Evolutionary conservation across 2,797 vertebrate genomes (phyloP), one percentile per base, ranked within the genome.

Genomic region (Eulemur mongoz): DNA sequence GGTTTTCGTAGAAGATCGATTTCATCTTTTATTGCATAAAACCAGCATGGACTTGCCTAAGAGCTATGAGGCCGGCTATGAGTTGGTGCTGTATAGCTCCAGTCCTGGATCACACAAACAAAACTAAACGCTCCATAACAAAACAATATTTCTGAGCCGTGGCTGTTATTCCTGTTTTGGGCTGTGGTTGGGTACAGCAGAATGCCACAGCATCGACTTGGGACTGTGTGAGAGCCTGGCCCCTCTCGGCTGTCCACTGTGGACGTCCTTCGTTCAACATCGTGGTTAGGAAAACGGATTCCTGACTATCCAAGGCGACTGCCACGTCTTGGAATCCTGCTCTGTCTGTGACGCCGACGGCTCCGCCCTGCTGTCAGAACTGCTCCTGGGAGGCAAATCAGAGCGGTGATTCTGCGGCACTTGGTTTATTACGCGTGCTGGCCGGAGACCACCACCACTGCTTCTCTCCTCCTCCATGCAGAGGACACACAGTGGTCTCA

Each of bases 391-490:
- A n/a, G 43, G 40, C 0, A 1, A 1, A 5, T 2, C 2, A 27
- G 63, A 54, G 13, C 10, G 3, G 13, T 5, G 73, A 54, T 35
- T 48, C 45, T 14, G n/a, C 5, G 15, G 27, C 1, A 3, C 17
- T 32, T 2, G 0, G 20, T 73, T 9, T 23, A 4, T 0, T 10
- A 0, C 6, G 3, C 59, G 11, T 2, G 9, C n/a, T 6, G 0
- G 63, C 63, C 7, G 5, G 35, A 63, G 52, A 15, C 8, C 3
- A 2, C 45, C 15, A 0, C 72, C 25, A 7, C 30, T n/a, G 4
- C 25, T 25, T 18, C 45, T 43, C 54, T 20, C 73, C 72, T 5
- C 11, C 3, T 2, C 2, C 4, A 0, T 27, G 27, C 45, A 1
- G 0, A 0, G 0, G 22, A 14, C 8, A 22, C 54, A 22, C 18